Conservation (phyloP, 2,113 vertebrate species). For the Paralichthys olivaceus region DNA sequence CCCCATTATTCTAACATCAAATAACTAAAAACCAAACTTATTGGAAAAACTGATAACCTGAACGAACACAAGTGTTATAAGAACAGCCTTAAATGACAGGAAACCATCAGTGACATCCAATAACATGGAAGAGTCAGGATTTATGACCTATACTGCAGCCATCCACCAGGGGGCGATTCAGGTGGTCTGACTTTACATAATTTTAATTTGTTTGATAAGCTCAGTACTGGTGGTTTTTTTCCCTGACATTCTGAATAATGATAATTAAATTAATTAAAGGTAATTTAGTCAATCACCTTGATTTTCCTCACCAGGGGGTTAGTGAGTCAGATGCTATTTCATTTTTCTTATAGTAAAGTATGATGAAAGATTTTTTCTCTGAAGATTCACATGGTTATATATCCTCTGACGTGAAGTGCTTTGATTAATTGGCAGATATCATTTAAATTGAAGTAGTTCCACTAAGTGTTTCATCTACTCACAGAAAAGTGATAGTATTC, state of each 20-base stretch:
- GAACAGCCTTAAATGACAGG: too few relatives aligned
- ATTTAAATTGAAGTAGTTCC: constrained; percentile 53
- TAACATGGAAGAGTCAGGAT: too few relatives aligned
- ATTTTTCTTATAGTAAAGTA: neutral
- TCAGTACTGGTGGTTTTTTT: neutral
- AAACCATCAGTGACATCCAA: too few relatives aligned
- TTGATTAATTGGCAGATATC: constrained; percentile 55
- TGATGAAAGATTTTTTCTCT: constrained; percentile 28
- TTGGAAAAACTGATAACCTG: too few relatives aligned
- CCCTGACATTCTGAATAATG: constrained; percentile 28
- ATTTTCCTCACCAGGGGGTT: constrained; percentile 46
- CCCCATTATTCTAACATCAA: too few relatives aligned
- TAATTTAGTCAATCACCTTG: constrained; percentile 45
- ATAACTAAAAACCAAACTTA: too few relatives aligned
- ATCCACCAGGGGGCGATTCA: too few relatives aligned
- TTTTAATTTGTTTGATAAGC: constrained; percentile 2
- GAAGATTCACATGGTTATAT: constrained; percentile 38
- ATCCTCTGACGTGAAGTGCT: constrained; percentile 37
- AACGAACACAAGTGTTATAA: too few relatives aligned
- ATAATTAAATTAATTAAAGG: constrained; percentile 49
- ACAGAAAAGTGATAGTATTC: constrained; percentile 23
- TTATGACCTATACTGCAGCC: too few relatives aligned
- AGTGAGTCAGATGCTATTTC: neutral
- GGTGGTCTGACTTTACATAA: neutral
- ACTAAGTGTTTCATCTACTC: constrained; percentile 43